Base-by-base conservation (phyloP, 2,113 vertebrate genomes). In the Oriolus oriolus region DNA sequence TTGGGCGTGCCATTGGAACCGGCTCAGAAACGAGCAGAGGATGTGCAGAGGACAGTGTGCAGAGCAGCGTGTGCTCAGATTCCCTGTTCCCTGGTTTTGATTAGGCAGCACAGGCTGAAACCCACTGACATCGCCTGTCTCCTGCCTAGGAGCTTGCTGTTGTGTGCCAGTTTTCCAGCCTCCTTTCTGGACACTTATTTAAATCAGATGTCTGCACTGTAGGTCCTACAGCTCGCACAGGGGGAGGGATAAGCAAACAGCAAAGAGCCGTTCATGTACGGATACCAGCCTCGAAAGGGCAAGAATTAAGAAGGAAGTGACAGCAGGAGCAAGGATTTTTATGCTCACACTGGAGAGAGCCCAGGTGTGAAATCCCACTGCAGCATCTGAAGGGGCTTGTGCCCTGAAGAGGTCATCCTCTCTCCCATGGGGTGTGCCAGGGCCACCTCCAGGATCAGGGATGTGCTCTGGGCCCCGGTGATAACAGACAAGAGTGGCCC, bases 181-280 rank as follows among this genome's bases (percentile, higher is more conserved):
- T 60, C 31, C 15, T 50, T 84, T 77, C 61, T 79, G 82, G 74
- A 50, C 27, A 13, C 35, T 93, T 61, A 84, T 93, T 95, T 33
- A 59, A 91, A 73, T 96, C 84, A 76, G 65, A 91, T 84, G 87
- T 89, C 56, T 69, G 54, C 8, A 7, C 16, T 41, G 15, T 49
- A 42, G 73, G 69, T 68, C 65, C 42, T 28, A 19, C 24, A 27
- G 70, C 33, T 79, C 31, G 8, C 31, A 9, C 12, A 9, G 27
- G 5, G 39, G 16, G 9, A 73, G 69, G 42, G 8, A 33, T 17
- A 37, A 75, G 39, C 60, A 66, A 54, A 10, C 18, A 60, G 39
- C 39, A 4, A 11, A 13, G 37, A 63, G 68, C 10, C 4, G 1
- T 20, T 39, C 30, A 1, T 0, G 3, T 42, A 27, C 0, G 1